phyloP scores from a whole-genome alignment of 2,113 vertebrate species.

The Heptranchias perlo region DNA sequence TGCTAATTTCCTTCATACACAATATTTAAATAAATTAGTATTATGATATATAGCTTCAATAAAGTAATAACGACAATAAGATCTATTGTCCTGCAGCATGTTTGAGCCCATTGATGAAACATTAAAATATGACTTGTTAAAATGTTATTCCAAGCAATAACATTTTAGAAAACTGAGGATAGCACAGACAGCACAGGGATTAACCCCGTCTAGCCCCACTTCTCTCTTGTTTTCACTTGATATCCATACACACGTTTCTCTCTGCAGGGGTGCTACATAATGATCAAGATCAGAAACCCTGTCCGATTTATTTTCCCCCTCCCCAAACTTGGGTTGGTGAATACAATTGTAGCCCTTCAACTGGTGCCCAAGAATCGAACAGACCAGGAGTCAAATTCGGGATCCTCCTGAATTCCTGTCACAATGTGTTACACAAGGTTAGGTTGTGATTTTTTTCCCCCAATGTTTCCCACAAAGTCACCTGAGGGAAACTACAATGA shows the following conservation, averaged over 20 bases:
- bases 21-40: constrained; percentile 4
- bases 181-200: not conserved
- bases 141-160: not conserved
- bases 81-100: too few relatives aligned
- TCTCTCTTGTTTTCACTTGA: not conserved
- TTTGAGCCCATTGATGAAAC: not conserved
- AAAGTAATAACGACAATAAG: not conserved
- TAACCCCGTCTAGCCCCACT: not conserved
- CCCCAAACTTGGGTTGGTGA: too few relatives aligned
- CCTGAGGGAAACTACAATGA: not conserved
- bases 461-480: not conserved
- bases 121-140: not conserved
- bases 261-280: not conserved
- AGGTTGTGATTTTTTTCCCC: not conserved
- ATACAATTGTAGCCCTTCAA: not conserved
- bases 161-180: not conserved
- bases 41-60: not conserved
- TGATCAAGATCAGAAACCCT: not conserved
- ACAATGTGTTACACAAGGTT: not conserved
- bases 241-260: not conserved
- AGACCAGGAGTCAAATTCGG: not conserved
- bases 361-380: not conserved
- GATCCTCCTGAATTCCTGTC: not conserved
- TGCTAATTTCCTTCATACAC: not conserved
- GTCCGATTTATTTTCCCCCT: not conserved